Percentiles rank a stretch among this genome's conserved stretches.
Evolutionary conservation across 2,888 invertebrate genomes (phyloP).

Genomic region (Galerucella calmariensis): DNA sequence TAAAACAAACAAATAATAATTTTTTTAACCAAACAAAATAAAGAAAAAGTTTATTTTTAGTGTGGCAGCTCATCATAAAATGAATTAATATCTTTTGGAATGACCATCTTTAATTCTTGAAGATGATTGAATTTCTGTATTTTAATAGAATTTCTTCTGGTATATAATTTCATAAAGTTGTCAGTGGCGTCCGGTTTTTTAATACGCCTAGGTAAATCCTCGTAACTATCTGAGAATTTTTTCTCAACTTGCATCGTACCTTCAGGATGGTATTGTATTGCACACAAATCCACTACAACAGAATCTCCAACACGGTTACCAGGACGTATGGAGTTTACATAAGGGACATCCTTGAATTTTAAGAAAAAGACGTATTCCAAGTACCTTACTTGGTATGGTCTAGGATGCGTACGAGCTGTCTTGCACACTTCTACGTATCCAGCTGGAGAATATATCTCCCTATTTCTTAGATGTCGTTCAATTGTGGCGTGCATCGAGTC

Average conservation of each 20-base stretch:
- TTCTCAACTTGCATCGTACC: too few species aligned
- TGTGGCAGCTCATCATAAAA: slow-evolving; percentile 19
- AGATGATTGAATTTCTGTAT: background rate
- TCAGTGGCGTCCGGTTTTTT: too few species aligned
- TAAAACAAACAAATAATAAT: too few species aligned
- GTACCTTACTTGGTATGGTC: slow-evolving; percentile 2
- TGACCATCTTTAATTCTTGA: slow-evolving; percentile 1
- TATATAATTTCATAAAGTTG: too few species aligned
- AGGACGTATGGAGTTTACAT: too few species aligned
- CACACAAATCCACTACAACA: too few species aligned
- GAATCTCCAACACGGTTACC: too few species aligned
- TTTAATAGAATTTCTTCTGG: background rate
- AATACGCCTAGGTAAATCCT: too few species aligned
- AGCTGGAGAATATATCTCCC: background rate
- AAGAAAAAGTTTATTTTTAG: too few species aligned
- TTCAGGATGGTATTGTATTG: too few species aligned
- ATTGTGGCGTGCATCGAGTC: background rate
- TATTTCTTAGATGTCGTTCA: slow-evolving; percentile 1
- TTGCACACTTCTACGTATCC: background rate
- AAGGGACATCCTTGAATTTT: background rate
- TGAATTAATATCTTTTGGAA: slow-evolving; percentile 9
- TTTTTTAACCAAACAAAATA: too few species aligned
- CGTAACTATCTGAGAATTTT: too few species aligned
- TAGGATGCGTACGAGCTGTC: background rate
- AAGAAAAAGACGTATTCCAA: background rate